These are phyloP conservation scores for Cuculus canorus DNA, from an alignment of 2,797 vertebrate genomes.

Conservation along the genomic window DNA sequence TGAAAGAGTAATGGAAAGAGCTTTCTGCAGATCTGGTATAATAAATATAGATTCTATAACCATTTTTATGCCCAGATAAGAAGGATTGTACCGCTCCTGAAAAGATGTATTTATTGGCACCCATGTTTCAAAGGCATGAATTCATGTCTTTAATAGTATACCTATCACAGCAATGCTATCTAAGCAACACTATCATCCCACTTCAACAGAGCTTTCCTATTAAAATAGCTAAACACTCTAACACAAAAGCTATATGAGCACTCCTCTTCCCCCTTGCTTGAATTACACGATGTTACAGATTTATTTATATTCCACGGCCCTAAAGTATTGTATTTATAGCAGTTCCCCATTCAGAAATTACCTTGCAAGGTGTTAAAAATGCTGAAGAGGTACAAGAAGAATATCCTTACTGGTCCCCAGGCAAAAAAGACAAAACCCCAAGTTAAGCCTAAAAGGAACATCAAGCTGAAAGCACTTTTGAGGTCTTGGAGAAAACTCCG, in stretches of 20 bases:
- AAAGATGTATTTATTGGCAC: neutral
- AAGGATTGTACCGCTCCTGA: neutral
- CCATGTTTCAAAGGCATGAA: neutral
- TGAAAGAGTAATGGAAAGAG: neutral
- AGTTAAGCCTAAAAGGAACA: slow-evolving; percentile 87
- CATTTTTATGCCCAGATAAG: neutral
- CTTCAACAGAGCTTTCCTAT: neutral
- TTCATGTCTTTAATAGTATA: neutral
- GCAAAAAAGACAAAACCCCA: slow-evolving; percentile 87
- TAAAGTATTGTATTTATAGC: neutral
- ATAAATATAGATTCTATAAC: neutral
- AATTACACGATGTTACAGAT: neutral
- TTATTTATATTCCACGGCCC: neutral
- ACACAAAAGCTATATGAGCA: neutral
- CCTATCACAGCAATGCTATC: neutral
- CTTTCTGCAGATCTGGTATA: neutral
- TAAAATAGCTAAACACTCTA: neutral
- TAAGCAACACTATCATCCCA: neutral
- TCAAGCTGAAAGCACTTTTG: slow-evolving; percentile 83
- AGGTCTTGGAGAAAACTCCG: slow-evolving; percentile 75
- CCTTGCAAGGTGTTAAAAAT: slow-evolving; percentile 90
- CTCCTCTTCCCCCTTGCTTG: neutral
- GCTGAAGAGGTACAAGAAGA: slow-evolving; percentile 86
- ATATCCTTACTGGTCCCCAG: slow-evolving; percentile 79
- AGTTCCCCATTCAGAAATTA: slow-evolving; percentile 58